Evolutionary conservation across 2,888 invertebrate species (phyloP), one percentile per base, ranked within the genome.

Genomic region (Tachina fera): DNA sequence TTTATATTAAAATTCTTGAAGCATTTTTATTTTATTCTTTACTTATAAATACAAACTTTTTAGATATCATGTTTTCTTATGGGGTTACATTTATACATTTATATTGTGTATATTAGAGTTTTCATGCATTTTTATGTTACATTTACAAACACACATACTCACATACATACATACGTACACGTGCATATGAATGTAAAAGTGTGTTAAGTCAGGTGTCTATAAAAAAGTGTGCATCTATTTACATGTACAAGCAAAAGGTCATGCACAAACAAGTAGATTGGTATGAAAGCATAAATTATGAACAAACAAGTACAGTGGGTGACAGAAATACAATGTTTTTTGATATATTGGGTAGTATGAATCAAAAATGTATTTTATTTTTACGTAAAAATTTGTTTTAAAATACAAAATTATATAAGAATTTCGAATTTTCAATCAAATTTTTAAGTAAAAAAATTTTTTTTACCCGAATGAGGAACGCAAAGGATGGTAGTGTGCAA

Each of bases 1-100:
- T 63, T 39, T 22, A 45, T 71, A 86, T 86, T 86, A 76, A 86
- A 86, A 86, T 86, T 86, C 85, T 51, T 83, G 49, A 82, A 79
- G 82, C 79, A 79, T 86, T 77, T 83, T 83, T 74, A 60, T 60
- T 67, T 63, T 16, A 47, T 72, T 0, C 31, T 43, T 16, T 78
- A 47, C 56, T 76, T 82, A 53, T 56, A 76, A 82, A 82, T 41
- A 68, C 45, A 47, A 78, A 74, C 65, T 60, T 74, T 65, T 51
- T 51, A 22, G 65, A 60, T 51, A 45, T 74, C 19, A 67, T 74
- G 67, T 81, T 81, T 68, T 60, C 80, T 74, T 81, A 51, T 81
- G 80, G 67, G 67, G 60, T 81, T 81, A 81, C 67, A 67, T 74
- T 74, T 72, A 13, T 45, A 58, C 9, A 47, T 43, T 47, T 47